Base-by-base conservation (phyloP, 2,888 invertebrate genomes). In the Antheraea assamensis region DNA sequence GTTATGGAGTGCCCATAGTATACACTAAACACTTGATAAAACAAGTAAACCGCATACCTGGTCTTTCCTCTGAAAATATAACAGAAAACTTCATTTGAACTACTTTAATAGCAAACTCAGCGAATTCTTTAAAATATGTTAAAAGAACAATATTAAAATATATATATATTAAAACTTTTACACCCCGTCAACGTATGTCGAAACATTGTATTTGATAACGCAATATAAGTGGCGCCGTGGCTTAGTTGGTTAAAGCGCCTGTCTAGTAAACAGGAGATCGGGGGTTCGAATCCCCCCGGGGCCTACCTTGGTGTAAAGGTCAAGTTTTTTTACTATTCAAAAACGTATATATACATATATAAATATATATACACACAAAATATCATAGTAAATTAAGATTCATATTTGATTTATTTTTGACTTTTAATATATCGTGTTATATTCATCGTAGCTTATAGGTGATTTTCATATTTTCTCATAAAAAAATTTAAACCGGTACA, bases 201-300 rank as follows among this genome's bases (percentile, higher is more conserved):
- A 68, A 68, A 35, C 35, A 3, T 31, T 35, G 17, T 35, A 68
- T 31, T 68, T 68, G 2, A 19, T 17, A 8, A 15, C 0, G 0
- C 7, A n/a, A 10, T 15, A 21, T 52, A 71, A 13, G 4, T 27
- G 94, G 94, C 94, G 94, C 94, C 94, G 94, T 94, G 94, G 95
- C 94, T 94, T 93, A 93, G 93, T 94, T 93, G 94, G 93, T 93
- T 94, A 94, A 94, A 93, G 93, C 93, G 93, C 93, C 94, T 94
- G 93, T 93, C 93, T 94, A 94, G 93, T 94, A 93, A 94, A 94
- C 93, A 94, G 94, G 93, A 94, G 93, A 93, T 94, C 93, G 91
- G 90, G 94, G 90, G 94, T 95, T 94, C 94, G 94, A 94, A 94
- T 95, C 94, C 91, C 94, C 90, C 92, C 94, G 94, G 94, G 94